Base-by-base conservation (phyloP, 2,888 invertebrate species). In the Drosophila picticornis region DNA sequence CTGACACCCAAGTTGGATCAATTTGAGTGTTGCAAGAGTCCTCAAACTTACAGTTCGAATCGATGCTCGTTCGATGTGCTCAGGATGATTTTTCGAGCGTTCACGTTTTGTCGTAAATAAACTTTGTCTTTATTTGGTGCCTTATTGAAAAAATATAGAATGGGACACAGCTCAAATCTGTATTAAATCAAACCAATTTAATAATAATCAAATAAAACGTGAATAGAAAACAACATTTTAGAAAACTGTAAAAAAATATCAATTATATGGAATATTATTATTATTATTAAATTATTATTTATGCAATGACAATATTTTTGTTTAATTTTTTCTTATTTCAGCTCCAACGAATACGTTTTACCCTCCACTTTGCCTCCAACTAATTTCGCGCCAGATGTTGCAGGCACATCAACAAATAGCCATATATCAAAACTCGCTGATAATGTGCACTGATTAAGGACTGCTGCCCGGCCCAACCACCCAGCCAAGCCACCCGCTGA, bases 401-500 rank as follows among this genome's bases (percentile, higher is more conserved):
- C 25, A 38, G 38, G n/a, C 38, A 62, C 36, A 36, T 16, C 50
- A 48, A 48, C 59, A 84, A 81, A 87, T 78, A 78, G 72, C 85
- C 56, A 77, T 85, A 83, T 85, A 85, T 85, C 83, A 88, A 79
- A 77, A 58, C 72, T 60, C 27, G 50, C 57, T 80, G 86, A 88
- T 85, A 81, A 88, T 85, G 56, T 71, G 70, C 52, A 58, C 64
- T 83, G 83, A 88, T 84, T 88, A 85, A 84, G 73, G 83, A 69
- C 75, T 70, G 63, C 58, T 22, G 52, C 56, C 46, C 56, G 25
- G 36, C 61, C 29, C 27, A 59, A 36, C 53, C 57, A 34, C 36
- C 60, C 79, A 58, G 51, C 5, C 9, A 29, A 22, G 48, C 59
- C 51, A 61, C 81, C 76, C 73, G 74, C 74, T 56, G 74, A 25